Percentiles rank a stretch among this genome's conserved stretches.
Conservation (phyloP, 2,113 vertebrate genomes). For the Mustelus asterias region DNA sequence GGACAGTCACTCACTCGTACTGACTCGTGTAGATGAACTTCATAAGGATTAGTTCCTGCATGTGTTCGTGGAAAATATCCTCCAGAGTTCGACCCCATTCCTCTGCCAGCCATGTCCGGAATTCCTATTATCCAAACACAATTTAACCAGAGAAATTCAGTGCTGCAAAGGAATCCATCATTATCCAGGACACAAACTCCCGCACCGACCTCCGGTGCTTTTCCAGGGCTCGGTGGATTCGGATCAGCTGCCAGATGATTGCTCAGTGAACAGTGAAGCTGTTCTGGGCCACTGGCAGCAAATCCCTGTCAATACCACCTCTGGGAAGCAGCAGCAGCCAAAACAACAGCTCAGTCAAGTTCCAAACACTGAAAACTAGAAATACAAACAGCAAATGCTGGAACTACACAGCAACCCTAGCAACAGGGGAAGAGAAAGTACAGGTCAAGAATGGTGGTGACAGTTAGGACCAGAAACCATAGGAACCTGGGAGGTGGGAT, state of each 20-base stretch:
- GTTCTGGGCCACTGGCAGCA: not conserved
- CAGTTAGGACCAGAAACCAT: too few species aligned
- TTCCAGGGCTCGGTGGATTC: not conserved
- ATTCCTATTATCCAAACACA: conserved; percentile 66
- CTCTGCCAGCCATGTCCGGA: conserved; percentile 92
- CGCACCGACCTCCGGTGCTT: not conserved
- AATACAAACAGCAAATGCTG: not conserved
- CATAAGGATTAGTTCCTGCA: conserved; percentile 98
- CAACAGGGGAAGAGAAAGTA: not conserved
- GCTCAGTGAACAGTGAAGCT: conserved; percentile 28
- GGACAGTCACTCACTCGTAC: conserved; percentile 76
- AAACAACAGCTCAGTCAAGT: not conserved
- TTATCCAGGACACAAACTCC: too few species aligned
- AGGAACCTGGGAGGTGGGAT: too few species aligned
- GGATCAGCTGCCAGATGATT: not conserved
- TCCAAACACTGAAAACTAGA: not conserved
- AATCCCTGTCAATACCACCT: not conserved
- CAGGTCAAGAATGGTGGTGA: not conserved
- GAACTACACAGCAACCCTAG: not conserved
- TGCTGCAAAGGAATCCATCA: not conserved
- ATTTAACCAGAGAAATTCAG: not conserved
- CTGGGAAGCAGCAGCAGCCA: not conserved
- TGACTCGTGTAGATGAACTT: conserved; percentile 99
- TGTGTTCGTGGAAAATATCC: conserved; percentile 97
- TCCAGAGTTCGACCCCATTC: conserved; percentile 95